phyloP scores from a whole-genome alignment of 2,888 invertebrate species.

The Cremastinae sp. region DNA sequence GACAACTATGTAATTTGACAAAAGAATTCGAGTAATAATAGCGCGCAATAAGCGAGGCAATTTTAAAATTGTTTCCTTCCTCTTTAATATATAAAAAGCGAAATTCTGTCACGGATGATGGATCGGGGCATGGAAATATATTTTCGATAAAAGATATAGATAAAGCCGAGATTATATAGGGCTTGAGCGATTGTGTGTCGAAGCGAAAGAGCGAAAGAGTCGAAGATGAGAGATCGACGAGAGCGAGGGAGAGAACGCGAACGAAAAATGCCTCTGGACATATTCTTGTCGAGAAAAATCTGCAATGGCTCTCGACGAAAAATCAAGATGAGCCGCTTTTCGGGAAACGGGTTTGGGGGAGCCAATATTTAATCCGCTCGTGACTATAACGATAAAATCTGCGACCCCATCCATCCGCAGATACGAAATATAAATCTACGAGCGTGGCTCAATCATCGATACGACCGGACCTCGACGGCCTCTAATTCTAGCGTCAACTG shows the following conservation, averaged over 20 bases:
- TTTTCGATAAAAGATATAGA: constrained; percentile 22
- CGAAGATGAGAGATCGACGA: constrained; percentile 7
- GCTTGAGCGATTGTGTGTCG: constrained; percentile 32
- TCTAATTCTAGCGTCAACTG: no score
- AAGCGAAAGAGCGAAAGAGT: constrained; percentile 8
- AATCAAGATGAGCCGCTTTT: constrained; percentile 14
- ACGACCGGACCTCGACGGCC: constrained; percentile 23
- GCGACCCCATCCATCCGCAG: constrained; percentile 11
- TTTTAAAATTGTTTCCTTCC: constrained; percentile 4
- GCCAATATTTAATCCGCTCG: constrained; percentile 38
- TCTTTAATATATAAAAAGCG: background rate
- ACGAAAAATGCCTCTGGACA: constrained; percentile 36
- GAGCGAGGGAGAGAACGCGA: constrained; percentile 3
- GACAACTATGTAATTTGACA: no score
- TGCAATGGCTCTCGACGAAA: constrained; percentile 6
- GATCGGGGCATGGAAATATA: constrained; percentile 25
- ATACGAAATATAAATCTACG: constrained; percentile 3
- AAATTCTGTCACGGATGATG: constrained; percentile 13
- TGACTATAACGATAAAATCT: constrained; percentile 12
- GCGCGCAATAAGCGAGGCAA: background rate
- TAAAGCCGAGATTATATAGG: constrained; percentile 19
- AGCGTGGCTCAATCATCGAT: constrained; percentile 35
- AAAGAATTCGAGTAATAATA: background rate
- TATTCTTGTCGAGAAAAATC: constrained; percentile 13
- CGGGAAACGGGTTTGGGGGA: constrained; percentile 1